phyloP scores from a whole-genome alignment of 2,888 invertebrate species.

The Tetanocera ferruginea region DNA sequence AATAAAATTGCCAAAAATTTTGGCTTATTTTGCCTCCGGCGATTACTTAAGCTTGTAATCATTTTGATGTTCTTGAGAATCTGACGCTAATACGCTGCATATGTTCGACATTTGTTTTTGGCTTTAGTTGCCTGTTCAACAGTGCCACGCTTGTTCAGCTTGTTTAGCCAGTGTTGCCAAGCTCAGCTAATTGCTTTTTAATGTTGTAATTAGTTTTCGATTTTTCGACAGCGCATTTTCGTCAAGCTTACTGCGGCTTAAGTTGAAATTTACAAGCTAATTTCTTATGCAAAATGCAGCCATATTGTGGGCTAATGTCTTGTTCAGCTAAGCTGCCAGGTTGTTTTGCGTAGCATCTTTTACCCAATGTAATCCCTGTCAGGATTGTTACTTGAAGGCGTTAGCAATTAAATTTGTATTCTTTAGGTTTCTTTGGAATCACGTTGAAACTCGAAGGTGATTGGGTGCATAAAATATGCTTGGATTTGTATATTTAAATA shows the following conservation, averaged over 20 bases:
- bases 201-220: conserved; percentile 53
- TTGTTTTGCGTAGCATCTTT: background rate
- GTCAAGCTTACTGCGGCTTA: conserved; percentile 66
- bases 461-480: no score
- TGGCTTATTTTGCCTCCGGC: background rate
- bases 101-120: conserved; percentile 47
- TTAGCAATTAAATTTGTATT: conserved; percentile 38
- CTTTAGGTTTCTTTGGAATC: background rate
- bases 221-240: conserved; percentile 28
- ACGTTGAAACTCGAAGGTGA: no score
- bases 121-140: conserved; percentile 5
- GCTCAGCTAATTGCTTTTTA: conserved; percentile 65
- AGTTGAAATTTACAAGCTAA: conserved; percentile 67
- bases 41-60: background rate
- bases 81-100: conserved; percentile 50
- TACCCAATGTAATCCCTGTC: conserved; percentile 45
- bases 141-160: background rate
- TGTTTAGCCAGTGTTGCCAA: conserved; percentile 35
- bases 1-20: background rate
- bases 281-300: conserved; percentile 64
- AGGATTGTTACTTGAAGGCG: conserved; percentile 60
- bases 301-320: conserved; percentile 48
- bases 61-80: conserved; percentile 10
- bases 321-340: conserved; percentile 42
- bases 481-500: no score